These are phyloP conservation scores for Poeciliopsis presidionis DNA, from an alignment of 2,797 vertebrate genomes.

Conservation along the genomic window DNA sequence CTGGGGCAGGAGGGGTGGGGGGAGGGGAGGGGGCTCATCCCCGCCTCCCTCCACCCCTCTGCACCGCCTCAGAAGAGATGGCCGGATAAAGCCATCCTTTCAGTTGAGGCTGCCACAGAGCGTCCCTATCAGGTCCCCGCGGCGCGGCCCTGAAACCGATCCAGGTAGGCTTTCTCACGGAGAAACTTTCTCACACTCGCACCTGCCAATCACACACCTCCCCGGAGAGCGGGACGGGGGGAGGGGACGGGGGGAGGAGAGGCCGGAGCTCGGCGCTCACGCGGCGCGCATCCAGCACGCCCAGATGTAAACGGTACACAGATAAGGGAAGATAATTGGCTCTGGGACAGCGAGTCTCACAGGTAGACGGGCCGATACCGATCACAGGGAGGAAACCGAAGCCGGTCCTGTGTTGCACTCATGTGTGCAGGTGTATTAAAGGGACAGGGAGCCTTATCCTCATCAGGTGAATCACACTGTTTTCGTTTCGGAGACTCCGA, in stretches of 20 bases:
- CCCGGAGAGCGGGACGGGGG: background rate
- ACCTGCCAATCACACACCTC: slow-evolving; percentile 67
- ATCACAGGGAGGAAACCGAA: slow-evolving; percentile 60
- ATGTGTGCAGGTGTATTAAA: slow-evolving; percentile 28
- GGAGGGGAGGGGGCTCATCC: slow-evolving; percentile 33
- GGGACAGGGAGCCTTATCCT: background rate
- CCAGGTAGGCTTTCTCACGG: slow-evolving; percentile 71
- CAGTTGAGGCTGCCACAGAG: slow-evolving; percentile 56
- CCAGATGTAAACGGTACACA: slow-evolving; percentile 51
- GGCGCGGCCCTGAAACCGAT: slow-evolving; percentile 80
- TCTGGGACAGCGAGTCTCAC: slow-evolving; percentile 65
- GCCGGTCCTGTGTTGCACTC: slow-evolving; percentile 31
- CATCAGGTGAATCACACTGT: slow-evolving; percentile 1
- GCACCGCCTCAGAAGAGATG: slow-evolving; percentile 60
- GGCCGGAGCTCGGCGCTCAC: slow-evolving; percentile 32
- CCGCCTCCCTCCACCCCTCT: background rate
- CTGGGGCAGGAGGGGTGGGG: slow-evolving; percentile 63
- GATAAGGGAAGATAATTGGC: slow-evolving; percentile 69
- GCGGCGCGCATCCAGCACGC: slow-evolving; percentile 19
- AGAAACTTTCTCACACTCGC: slow-evolving; percentile 81
- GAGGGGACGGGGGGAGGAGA: background rate
- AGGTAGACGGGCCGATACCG: slow-evolving; percentile 66
- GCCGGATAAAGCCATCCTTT: slow-evolving; percentile 79
- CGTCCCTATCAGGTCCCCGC: slow-evolving; percentile 40
- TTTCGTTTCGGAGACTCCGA: slow-evolving; percentile 6